phyloP scores from a whole-genome alignment of 2,888 invertebrate species.

The Gerris lacustris region DNA sequence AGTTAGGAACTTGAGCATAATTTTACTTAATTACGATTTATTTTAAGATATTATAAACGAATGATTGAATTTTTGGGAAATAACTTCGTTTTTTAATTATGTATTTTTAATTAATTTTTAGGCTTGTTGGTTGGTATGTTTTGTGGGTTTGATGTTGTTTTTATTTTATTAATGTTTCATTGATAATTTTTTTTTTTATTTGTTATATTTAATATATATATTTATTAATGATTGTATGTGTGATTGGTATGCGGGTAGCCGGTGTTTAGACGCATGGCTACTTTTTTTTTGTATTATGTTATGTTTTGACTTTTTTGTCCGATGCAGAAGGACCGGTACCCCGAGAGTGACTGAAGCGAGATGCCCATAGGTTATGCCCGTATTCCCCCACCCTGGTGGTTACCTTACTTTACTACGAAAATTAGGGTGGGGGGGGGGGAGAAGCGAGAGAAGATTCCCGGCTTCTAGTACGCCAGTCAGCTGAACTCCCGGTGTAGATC shows the following conservation, averaged over 20 bases:
- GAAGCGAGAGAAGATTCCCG: background rate
- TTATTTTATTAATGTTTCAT: too few species aligned
- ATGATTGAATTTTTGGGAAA: too few species aligned
- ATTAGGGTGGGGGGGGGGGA: background rate
- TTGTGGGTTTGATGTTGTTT: too few species aligned
- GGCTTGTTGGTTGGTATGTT: too few species aligned
- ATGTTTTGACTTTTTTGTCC: too few species aligned
- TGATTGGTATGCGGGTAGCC: background rate
- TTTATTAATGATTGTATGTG: background rate
- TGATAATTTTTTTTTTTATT: background rate
- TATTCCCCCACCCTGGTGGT: background rate
- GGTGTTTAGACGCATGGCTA: background rate
- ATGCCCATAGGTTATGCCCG: background rate
- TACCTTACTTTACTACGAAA: background rate
- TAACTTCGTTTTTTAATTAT: too few species aligned
- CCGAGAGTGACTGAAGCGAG: background rate
- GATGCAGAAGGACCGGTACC: background rate
- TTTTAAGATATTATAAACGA: too few species aligned
- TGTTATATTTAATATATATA: background rate
- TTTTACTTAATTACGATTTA: slow-evolving; percentile 34
- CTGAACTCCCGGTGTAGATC: background rate
- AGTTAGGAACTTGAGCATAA: slow-evolving; percentile 76
- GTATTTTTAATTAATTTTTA: too few species aligned
- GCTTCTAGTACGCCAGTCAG: slow-evolving; percentile 1
- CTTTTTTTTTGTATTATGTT: too few species aligned